Percentiles rank a stretch among this genome's conserved stretches.
Evolutionary conservation across 2,797 vertebrate species (phyloP).

Genomic region (Myripristis jacobus): DNA sequence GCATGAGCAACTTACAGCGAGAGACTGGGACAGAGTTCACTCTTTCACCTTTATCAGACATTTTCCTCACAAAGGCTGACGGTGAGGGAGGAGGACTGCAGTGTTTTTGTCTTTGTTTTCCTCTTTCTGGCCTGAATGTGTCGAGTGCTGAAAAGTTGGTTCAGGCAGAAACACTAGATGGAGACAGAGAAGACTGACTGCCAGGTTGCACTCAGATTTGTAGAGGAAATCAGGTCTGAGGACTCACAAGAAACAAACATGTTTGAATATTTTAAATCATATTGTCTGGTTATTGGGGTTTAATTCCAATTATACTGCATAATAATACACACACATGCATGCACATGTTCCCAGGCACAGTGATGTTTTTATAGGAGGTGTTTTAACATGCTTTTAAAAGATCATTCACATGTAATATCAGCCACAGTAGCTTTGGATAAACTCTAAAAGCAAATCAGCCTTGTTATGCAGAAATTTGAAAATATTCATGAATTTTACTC

Average conservation of each 20-base stretch:
- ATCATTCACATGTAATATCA: not conserved
- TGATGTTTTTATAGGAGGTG: not conserved
- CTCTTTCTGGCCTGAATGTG: conserved; percentile 54
- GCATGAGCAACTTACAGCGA: conserved; percentile 56
- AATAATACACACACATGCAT: not conserved
- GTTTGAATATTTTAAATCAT: not conserved
- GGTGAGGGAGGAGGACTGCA: conserved; percentile 52
- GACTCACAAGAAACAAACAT: not conserved
- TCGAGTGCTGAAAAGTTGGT: conserved; percentile 32
- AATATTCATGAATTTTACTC: conserved; percentile 30
- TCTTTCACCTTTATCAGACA: conserved; percentile 35
- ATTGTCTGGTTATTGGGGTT: not conserved
- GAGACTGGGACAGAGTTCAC: conserved; percentile 62
- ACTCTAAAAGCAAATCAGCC: not conserved
- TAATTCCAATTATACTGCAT: not conserved
- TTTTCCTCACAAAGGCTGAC: conserved; percentile 40
- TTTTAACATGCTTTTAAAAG: not conserved
- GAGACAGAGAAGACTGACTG: conserved; percentile 78
- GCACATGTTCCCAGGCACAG: not conserved
- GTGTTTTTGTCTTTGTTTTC: conserved; percentile 48
- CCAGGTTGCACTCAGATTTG: conserved; percentile 20
- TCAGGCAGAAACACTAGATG: conserved; percentile 78
- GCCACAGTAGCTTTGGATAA: not conserved
- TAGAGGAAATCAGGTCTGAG: conserved; percentile 3
- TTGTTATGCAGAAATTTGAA: conserved; percentile 28